Evolutionary conservation across 2,888 invertebrate genomes (phyloP), one percentile per base, ranked within the genome.

Genomic region (Caenorhabditis sp.): DNA sequence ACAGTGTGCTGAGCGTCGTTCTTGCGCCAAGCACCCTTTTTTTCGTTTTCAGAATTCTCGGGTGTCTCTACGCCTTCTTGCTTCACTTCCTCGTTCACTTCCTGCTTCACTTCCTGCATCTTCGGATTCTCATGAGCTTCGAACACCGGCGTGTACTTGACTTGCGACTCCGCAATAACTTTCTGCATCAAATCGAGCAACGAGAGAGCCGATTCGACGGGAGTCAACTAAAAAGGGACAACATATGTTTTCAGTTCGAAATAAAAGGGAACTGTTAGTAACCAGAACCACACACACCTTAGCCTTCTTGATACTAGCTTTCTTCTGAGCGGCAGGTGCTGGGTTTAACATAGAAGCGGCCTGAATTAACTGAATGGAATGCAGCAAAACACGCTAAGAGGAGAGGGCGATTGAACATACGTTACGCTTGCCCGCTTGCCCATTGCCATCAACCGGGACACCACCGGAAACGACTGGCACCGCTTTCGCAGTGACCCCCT

Each of bases 111-210:
- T 15, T 26, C 20, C 11, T 48, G 32, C 13, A 11, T 7, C 22
- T 22, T 30, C 27, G 48, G 45, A 7, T 39, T 8, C 20, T 79
- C 79, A n/a, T 26, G 26, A n/a, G 50, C 52, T 24, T 73, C 71
- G 43, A 74, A 80, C 2, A 59, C 61, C 3, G 79, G 76, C 2
- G 35, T 52, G 32, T 70, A 70, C 17, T 53, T 73, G 3, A 43
- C 70, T 3, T 13, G n/a, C 5, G 53, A 50, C 8, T 79, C 77
- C 2, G 46, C 11, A 17, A 79, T 78, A 7, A 79, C 17, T 45
- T 72, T 79, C 15, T 68, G 58, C 58, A 81, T 41, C 7, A 75
- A 32, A 39, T 81, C 81, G 6, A 71, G 53, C 13, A 81, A 43
- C 1, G 79, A 79, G 0, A 63, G 46, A 4, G 81, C 79, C 3